Conservation (phyloP, 1,140 invertebrate genomes). For the Drosophila saltans region DNA sequence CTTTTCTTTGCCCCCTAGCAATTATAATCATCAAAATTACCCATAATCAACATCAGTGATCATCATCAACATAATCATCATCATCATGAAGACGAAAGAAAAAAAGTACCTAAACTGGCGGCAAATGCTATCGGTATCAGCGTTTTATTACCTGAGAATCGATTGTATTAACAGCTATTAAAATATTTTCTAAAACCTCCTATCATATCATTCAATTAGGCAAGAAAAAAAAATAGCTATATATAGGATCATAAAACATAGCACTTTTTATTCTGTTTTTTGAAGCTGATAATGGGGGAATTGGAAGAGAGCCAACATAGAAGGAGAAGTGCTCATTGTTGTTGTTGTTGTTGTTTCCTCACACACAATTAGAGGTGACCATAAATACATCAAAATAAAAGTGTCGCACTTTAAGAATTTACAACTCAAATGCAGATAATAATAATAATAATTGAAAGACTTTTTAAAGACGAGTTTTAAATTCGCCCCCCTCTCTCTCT, state of each 20-base stretch:
- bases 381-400: conserved; percentile 81
- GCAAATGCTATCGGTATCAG: conserved; percentile 63
- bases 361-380: conserved; percentile 47
- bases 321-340: conserved; percentile 42
- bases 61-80: conserved; percentile 16
- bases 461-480: conserved; percentile 24
- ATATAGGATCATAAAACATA: conserved; percentile 79
- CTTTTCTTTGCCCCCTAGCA: conserved; percentile 20
- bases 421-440: conserved; percentile 61
- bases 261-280: conserved; percentile 22
- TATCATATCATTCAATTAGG: conserved; percentile 81
- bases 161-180: conserved; percentile 81
- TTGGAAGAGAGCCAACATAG: conserved; percentile 34
- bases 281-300: conserved; percentile 56
- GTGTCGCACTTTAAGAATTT: conserved; percentile 66
- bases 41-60: conserved; percentile 35
- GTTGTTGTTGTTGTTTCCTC: conserved; percentile 35
- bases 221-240: conserved; percentile 78
- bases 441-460: conserved; percentile 54
- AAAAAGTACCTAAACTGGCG: conserved; percentile 23
- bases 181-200: conserved; percentile 79
- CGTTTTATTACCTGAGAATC: conserved; percentile 72
- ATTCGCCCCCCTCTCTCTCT: background rate
- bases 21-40: conserved; percentile 31
- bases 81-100: conserved; percentile 16